Evolutionary conservation across 2,888 invertebrate genomes (phyloP), one percentile per base, ranked within the genome.

Genomic region (Tachina grossa): DNA sequence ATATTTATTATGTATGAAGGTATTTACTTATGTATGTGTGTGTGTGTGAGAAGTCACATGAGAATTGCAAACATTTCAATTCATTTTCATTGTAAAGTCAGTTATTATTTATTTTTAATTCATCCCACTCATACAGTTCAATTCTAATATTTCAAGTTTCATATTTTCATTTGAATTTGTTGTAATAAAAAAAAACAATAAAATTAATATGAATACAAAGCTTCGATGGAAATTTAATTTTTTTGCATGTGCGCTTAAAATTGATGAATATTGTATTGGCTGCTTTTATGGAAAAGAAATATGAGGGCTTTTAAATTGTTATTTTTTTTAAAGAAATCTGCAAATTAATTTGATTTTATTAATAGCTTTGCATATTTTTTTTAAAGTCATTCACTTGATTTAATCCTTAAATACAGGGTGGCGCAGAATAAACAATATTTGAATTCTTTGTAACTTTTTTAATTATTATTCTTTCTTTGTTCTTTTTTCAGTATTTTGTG

Each of bases 31-130:
- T 31, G 6, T 51, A 6, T 63, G 8, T 31, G 22, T 45, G 1
- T 66, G 13, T 13, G 13, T 63, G 8, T 68, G 39, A 16, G 31
- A 9, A 65, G n/a, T 39, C n/a, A 14, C 16, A 16, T 8, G 16
- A 9, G 1, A 43, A 61, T 1, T 51, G 61, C 59, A 69, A 78
- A 51, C 16, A 61, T 78, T 78, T 79, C 61, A 71, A 79, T 71
- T 71, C n/a, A 49, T 22, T 66, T 66, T 66, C 49, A 22, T 45
- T 78, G 31, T 69, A 61, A 31, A 65, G 55, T 53, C 45, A 65
- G 45, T 75, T 19, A n/a, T 57, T 61, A n/a, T 19, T 57, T 61
- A n/a, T 19, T 53, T 63, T 63, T 47, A 14, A 39, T 14, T 55
- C 47, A 45, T 16, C 45, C 55, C 19, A 9, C 65, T 53, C 61